Evolutionary conservation across 2,797 vertebrate species (phyloP).

Genomic region (Cyprinella venusta): DNA sequence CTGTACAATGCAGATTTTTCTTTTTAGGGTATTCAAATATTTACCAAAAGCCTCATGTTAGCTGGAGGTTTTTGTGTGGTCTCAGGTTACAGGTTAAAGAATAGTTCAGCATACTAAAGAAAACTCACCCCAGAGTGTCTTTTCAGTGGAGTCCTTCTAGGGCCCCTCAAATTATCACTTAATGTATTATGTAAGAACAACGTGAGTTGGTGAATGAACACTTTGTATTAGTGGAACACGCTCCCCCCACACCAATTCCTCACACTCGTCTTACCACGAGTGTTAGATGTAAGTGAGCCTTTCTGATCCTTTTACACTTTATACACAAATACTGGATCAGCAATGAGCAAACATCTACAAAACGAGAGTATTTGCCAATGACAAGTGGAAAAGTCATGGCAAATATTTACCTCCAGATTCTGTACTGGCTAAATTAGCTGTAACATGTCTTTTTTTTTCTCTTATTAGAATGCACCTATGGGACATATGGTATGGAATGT

Average conservation of each 20-base stretch:
- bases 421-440: neutral
- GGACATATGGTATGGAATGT: slow-evolving; percentile 92
- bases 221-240: neutral
- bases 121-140: neutral
- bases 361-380: neutral
- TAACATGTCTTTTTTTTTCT: neutral
- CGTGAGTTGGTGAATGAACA: slow-evolving; percentile 32
- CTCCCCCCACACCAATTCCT: slow-evolving; percentile 2
- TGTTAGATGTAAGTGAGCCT: neutral
- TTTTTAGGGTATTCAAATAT: neutral
- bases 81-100: neutral
- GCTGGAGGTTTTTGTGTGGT: neutral
- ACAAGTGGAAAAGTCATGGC: neutral
- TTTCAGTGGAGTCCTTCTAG: slow-evolving; percentile 7
- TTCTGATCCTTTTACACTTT: neutral
- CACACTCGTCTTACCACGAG: neutral
- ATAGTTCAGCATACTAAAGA: neutral
- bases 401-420: neutral
- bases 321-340: slow-evolving; percentile 4
- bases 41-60: neutral
- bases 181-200: slow-evolving; percentile 36
- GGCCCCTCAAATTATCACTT: slow-evolving; percentile 30
- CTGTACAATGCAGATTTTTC: neutral
- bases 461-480: slow-evolving; percentile 88
- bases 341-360: neutral